Percentiles rank a stretch among this genome's conserved stretches.
phyloP scores from a whole-genome alignment of 2,113 vertebrate species.

The Actenoides lindsayi region DNA sequence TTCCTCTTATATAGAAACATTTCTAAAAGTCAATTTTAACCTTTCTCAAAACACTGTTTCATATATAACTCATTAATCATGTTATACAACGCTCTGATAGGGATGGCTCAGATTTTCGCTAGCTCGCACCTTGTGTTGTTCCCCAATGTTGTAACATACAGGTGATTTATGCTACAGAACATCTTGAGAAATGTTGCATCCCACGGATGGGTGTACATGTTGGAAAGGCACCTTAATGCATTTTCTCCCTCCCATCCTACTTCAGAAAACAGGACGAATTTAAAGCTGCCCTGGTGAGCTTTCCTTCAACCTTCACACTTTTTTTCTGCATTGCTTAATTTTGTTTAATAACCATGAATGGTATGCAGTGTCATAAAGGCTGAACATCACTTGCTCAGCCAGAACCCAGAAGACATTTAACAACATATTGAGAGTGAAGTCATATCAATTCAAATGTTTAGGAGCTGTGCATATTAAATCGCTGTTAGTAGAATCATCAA shows the following conservation, averaged over 20 bases:
- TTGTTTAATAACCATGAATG: background rate
- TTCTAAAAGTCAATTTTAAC: background rate
- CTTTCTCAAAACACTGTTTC: background rate
- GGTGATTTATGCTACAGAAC: background rate
- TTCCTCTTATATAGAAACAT: background rate
- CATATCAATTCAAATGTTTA: slow-evolving; percentile 59
- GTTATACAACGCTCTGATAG: background rate
- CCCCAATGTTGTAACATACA: rapidly evolving
- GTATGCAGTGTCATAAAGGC: background rate
- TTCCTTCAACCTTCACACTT: background rate
- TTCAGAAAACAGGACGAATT: background rate
- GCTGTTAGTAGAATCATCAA: slow-evolving; percentile 67
- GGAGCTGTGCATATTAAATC: slow-evolving; percentile 68
- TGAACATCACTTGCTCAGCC: background rate
- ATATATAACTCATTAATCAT: background rate
- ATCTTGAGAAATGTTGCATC: background rate
- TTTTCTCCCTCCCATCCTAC: background rate
- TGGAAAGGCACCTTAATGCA: background rate
- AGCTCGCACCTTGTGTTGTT: background rate
- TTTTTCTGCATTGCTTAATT: background rate
- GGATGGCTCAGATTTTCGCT: background rate
- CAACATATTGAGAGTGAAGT: slow-evolving; percentile 16
- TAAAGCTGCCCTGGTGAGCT: background rate
- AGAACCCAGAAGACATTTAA: slow-evolving; percentile 14
- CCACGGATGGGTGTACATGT: background rate